These are phyloP conservation scores for Yasuhikotakia modesta DNA, from an alignment of 2,797 vertebrate genomes.

Conservation along the genomic window DNA sequence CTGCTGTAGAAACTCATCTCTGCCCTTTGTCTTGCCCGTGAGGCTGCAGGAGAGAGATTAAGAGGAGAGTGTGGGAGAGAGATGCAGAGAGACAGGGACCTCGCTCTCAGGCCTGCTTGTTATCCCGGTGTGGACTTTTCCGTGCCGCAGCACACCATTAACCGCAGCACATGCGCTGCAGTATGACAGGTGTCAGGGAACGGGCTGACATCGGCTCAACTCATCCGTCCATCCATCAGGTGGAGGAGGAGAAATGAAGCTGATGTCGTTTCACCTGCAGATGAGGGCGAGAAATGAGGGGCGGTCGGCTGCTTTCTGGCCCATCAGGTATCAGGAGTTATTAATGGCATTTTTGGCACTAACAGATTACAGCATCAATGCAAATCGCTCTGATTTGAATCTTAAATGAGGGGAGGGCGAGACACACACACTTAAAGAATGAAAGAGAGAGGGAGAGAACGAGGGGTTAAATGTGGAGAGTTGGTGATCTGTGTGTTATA, in stretches of 20 bases:
- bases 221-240: slow-evolving; percentile 40
- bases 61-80: slow-evolving; percentile 1
- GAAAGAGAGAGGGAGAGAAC: slow-evolving; percentile 16
- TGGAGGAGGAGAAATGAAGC: slow-evolving; percentile 1
- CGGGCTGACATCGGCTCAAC: slow-evolving; percentile 26
- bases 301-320: not conserved
- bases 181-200: slow-evolving; percentile 42
- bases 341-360: slow-evolving; percentile 43
- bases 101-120: slow-evolving; percentile 32
- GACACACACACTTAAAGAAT: too few species aligned
- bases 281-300: slow-evolving; percentile 1
- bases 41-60: slow-evolving; percentile 16
- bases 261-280: not conserved
- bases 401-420: slow-evolving; percentile 31
- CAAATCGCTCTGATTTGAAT: slow-evolving; percentile 48
- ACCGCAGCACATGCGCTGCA: slow-evolving; percentile 28
- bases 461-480: slow-evolving; percentile 48
- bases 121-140: slow-evolving; percentile 21
- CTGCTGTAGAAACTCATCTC: slow-evolving; percentile 19
- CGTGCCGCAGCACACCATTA: slow-evolving; percentile 39
- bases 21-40: slow-evolving; percentile 23
- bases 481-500: slow-evolving; percentile 49
- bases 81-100: slow-evolving; percentile 12
- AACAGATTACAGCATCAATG: slow-evolving; percentile 40
- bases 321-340: slow-evolving; percentile 22